Base-by-base conservation (phyloP, 2,888 invertebrate species). In the Leucophora obtusa region DNA sequence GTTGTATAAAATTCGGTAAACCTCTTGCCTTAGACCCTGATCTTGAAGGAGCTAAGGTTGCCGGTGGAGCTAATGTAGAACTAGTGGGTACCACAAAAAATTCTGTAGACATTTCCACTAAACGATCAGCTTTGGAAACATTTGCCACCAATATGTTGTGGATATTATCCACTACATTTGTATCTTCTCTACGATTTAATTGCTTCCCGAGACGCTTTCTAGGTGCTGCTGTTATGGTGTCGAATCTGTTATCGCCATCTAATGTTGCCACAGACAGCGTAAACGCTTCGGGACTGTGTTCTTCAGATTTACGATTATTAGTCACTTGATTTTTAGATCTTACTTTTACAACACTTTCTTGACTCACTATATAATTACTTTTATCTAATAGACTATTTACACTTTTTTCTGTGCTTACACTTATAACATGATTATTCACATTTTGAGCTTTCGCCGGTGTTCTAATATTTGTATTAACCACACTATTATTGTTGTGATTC, bases 101-200 rank as follows among this genome's bases (percentile, higher is more conserved):
- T 90, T 96, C 96, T 6, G 96, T 96, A 90, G 95, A 96, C 93
- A 96, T 94, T 90, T 96, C 95, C 59, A 94, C 86, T 82, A 90
- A 91, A 28, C 93, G 93, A 82, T 90, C 90, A 0, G 90, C 90
- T 81, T 89, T 90, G 43, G 89, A 89, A 14, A 85, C 81, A 15
- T 82, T 84, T 17, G 83, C 73, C 18, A 83, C 72, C 65, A 58
- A 70, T 51, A 66, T 56, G 50, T 47, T 14, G n/a, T 47, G n/a
- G n/a, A 6, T 47, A 51, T 77, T 53, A 2, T 85, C 88, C 18
- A 82, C 84, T 15, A 87, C 73, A 70, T 86, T 86, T 70, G 85
- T 83, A 79, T 89, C 89, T 82, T 87, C 86, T 28, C 88, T 85
- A 2, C 87, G 86, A 72, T 83, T 81, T 65, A 88, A 35, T 75